Evolutionary conservation across 2,113 vertebrate genomes (phyloP).

Genomic region (Rhinolophus ferrumequinum): DNA sequence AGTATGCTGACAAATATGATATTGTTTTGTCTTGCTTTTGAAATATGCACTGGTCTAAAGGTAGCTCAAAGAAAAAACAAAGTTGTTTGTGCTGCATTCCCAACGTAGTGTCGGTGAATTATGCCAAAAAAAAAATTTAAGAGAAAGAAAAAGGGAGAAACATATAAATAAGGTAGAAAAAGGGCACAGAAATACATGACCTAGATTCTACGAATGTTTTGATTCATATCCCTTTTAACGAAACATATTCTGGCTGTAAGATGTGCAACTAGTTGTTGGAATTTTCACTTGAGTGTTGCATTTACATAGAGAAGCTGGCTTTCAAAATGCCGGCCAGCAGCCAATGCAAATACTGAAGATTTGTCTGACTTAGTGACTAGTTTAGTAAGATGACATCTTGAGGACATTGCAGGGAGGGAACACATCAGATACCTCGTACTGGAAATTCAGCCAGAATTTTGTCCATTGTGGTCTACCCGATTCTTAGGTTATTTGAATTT

Average conservation of each 20-base stretch:
- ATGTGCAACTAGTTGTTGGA: slow-evolving; percentile 76
- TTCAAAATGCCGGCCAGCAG: slow-evolving; percentile 72
- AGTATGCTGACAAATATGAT: not conserved
- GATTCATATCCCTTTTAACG: slow-evolving; percentile 79
- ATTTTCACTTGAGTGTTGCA: slow-evolving; percentile 51
- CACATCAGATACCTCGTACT: slow-evolving; percentile 59
- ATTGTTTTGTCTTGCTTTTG: slow-evolving; percentile 25
- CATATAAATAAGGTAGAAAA: slow-evolving; percentile 52
- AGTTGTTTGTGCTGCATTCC: not conserved
- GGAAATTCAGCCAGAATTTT: slow-evolving; percentile 46
- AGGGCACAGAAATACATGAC: slow-evolving; percentile 73
- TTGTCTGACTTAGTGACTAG: slow-evolving; percentile 50
- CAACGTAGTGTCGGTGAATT: slow-evolving; percentile 27
- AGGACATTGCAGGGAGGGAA: slow-evolving; percentile 29
- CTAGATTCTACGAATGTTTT: slow-evolving; percentile 73
- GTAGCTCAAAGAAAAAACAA: not conserved
- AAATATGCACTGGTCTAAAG: slow-evolving; percentile 2
- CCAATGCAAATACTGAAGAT: slow-evolving; percentile 63
- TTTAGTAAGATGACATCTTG: slow-evolving; percentile 24
- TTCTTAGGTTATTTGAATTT: slow-evolving; percentile 50
- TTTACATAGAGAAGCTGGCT: slow-evolving; percentile 77
- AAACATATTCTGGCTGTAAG: slow-evolving; percentile 77
- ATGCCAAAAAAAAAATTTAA: not conserved
- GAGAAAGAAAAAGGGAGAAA: slow-evolving; percentile 21
- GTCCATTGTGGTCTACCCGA: slow-evolving; percentile 17